phyloP scores from a whole-genome alignment of 2,797 vertebrate genomes.

The Rhynchonycteris naso region DNA sequence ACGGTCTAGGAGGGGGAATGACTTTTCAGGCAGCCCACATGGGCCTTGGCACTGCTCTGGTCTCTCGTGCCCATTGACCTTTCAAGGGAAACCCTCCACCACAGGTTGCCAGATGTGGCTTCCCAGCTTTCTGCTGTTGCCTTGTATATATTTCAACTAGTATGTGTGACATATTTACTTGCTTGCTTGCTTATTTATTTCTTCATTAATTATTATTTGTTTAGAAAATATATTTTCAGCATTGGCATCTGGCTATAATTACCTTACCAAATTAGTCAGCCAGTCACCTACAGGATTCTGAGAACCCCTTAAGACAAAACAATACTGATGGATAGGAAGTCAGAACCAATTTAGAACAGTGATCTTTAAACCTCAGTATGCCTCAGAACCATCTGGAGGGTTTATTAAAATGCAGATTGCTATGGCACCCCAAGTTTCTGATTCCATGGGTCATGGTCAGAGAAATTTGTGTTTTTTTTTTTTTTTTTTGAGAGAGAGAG shows the following conservation, averaged over 20 bases:
- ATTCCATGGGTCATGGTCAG: not conserved
- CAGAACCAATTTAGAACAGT: not conserved
- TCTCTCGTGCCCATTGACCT: not conserved
- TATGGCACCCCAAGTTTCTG: not conserved
- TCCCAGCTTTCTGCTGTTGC: not conserved
- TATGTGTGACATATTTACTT: not conserved
- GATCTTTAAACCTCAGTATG: not conserved
- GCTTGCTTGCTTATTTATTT: not conserved
- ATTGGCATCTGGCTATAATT: not conserved
- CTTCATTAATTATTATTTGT: constrained; percentile 19
- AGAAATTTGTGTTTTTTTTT: not conserved
- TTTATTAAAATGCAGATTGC: not conserved
- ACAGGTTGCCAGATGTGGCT: not conserved
- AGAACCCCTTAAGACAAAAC: not conserved
- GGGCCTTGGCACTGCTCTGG: not conserved
- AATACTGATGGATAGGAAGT: not conserved
- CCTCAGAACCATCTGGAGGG: not conserved
- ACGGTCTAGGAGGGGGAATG: not conserved
- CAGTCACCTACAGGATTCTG: not conserved
- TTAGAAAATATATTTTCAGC: not conserved
- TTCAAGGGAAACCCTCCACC: not conserved
- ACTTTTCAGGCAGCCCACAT: not conserved
- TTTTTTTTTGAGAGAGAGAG: too few species aligned
- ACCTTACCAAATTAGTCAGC: not conserved
- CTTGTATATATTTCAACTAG: not conserved